phyloP scores from a whole-genome alignment of 2,797 vertebrate genomes.

The Mormyrops boulengeri region DNA sequence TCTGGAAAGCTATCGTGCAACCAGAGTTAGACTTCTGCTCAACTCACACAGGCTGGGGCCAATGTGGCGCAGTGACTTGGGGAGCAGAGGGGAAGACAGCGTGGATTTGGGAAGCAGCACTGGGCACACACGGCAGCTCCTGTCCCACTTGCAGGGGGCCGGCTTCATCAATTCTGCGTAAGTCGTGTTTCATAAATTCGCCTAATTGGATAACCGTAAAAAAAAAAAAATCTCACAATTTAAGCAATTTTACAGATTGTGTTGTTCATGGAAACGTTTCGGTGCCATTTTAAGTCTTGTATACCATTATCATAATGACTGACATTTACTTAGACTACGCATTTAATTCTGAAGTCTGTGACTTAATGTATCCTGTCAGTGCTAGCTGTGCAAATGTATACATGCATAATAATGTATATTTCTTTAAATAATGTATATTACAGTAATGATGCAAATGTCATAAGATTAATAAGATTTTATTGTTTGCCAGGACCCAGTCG shows the following conservation, averaged over 20 bases:
- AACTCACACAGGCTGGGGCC: conserved; percentile 22
- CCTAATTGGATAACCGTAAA: not conserved
- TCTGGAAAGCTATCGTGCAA: not conserved
- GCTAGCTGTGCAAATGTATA: conserved; percentile 3
- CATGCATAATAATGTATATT: not conserved
- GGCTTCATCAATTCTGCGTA: conserved; percentile 46
- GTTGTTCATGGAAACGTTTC: not conserved
- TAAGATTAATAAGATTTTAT: not conserved
- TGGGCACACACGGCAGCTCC: conserved; percentile 33
- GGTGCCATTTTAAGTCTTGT: not conserved
- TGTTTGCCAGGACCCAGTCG: conserved; percentile 42
- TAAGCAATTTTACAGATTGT: not conserved
- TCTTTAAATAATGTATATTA: not conserved
- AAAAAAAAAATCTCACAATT: not conserved
- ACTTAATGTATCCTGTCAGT: not conserved
- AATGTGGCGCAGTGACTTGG: not conserved
- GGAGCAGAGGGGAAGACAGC: conserved; percentile 16
- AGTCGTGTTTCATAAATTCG: conserved; percentile 14
- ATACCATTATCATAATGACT: not conserved
- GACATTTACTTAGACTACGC: not conserved
- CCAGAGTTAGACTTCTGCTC: not conserved
- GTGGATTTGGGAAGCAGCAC: conserved; percentile 50
- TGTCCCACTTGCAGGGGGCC: conserved; percentile 38
- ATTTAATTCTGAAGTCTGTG: not conserved
- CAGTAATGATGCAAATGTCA: not conserved